Evolutionary conservation across 2,113 vertebrate genomes (phyloP), one percentile per base, ranked within the genome.

Genomic region (Archocentrus centrarchus): DNA sequence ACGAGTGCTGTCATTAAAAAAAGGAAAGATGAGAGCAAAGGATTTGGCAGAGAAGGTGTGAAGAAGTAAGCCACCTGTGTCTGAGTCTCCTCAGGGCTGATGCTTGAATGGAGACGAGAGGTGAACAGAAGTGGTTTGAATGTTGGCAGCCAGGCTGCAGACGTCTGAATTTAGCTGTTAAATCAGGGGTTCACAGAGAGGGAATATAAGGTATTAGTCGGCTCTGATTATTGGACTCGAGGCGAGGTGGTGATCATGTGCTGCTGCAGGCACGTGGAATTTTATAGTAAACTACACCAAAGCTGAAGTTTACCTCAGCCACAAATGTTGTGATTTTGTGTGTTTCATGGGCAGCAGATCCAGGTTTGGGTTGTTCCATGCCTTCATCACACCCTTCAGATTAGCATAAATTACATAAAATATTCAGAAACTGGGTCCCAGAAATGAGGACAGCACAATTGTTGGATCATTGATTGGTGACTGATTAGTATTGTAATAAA

Each of bases 131-230:
- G 50, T 3, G 13, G 39, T 24, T 11, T 75, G 41, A 47, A 20
- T 73, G 24, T 6, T 73, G 0, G 6, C 66, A 32, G 66, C 0
- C 0, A 32, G 27, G 17, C 0, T 70, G 30, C 24, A 70, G 44
- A 13, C 6, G 0, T 13, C 30, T 11, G 22, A 27, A 47, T 47
- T 30, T 22, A 50, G 41, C 0, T 0, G 47, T 30, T 0, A 53
- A 27, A 70, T 70, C 75, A 59, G 57, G 5, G n/a, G 3, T 39
- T 58, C 10, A 5, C 20, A 53, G 10, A 70, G 2, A 53, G 41
- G 50, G 0, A 32, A 50, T 53, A 73, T 53, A 27, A 50, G 20
- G 1, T 0, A 22, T 44, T 3, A 17, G 24, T 50, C 13, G 17
- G 24, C 66, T 70, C 44, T 0, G 44, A 53, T 70, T 53, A 24